These are phyloP conservation scores for Drosophila melanica DNA, from an alignment of 1,140 invertebrate genomes.

Conservation along the genomic window DNA sequence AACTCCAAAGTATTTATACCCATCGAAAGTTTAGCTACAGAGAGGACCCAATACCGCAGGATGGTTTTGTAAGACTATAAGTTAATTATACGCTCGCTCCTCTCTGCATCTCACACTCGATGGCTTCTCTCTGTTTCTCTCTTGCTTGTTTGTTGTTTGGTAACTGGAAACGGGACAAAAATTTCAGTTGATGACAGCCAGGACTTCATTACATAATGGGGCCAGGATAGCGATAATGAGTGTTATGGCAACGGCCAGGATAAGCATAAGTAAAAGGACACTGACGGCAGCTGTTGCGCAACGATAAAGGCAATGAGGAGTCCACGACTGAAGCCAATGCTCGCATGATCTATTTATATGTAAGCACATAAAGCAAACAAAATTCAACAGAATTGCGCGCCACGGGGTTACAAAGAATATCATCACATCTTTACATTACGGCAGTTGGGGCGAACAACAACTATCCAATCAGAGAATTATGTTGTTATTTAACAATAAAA, in stretches of 20 bases:
- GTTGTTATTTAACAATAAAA: too few species aligned
- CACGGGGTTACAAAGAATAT: background rate
- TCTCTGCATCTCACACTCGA: background rate
- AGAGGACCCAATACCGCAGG: background rate
- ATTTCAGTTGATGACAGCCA: constrained; percentile 21
- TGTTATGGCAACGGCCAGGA: constrained; percentile 63
- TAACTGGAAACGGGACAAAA: constrained; percentile 56
- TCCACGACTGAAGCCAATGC: background rate
- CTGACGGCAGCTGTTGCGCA: constrained; percentile 56
- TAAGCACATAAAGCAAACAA: background rate
- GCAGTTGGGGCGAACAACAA: too few species aligned
- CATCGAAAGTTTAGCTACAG: constrained; percentile 24
- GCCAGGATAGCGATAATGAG: constrained; percentile 58
- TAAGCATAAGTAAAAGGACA: constrained; percentile 41
- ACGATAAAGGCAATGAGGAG: constrained; percentile 49
- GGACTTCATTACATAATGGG: constrained; percentile 36
- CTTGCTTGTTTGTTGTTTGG: constrained; percentile 50
- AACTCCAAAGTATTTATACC: constrained; percentile 33
- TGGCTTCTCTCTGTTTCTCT: background rate
- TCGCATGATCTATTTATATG: constrained; percentile 7
- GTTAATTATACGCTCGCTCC: constrained; percentile 65
- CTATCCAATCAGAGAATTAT: too few species aligned
- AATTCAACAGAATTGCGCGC: background rate
- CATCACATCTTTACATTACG: too few species aligned
- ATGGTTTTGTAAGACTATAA: constrained; percentile 61